Percentiles rank a stretch among this genome's conserved stretches.
These are phyloP conservation scores for Coptodon rendalli DNA, from an alignment of 2,113 vertebrate species.

Conservation along the genomic window DNA sequence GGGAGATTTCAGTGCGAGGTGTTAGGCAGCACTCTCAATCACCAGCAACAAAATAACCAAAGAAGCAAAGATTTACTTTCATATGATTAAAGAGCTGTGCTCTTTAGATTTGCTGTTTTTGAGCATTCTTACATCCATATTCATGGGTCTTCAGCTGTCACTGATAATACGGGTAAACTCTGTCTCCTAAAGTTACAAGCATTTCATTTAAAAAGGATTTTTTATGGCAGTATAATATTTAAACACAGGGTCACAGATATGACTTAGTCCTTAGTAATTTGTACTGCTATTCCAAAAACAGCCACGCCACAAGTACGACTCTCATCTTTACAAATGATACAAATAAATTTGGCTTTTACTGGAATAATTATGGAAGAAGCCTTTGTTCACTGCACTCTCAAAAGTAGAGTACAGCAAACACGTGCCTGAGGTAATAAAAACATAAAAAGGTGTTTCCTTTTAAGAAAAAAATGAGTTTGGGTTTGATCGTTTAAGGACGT, in stretches of 20 bases:
- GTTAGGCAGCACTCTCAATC: neutral
- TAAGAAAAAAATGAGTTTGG: neutral
- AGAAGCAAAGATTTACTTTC: neutral
- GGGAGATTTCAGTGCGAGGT: neutral
- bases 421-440: neutral
- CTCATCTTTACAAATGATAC: neutral
- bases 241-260: neutral
- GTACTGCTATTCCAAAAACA: neutral
- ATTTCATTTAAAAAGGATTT: neutral
- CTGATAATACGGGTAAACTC: neutral
- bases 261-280: neutral
- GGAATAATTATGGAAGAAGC: neutral
- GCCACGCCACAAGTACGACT: too few species aligned
- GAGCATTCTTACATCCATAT: neutral
- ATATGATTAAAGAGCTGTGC: neutral
- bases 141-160: neutral
- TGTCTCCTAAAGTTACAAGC: neutral
- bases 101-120: neutral
- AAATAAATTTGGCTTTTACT: neutral
- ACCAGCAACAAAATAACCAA: neutral
- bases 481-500: neutral
- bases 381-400: neutral
- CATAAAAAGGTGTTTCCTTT: neutral
- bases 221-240: neutral
- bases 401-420: neutral